Evolutionary conservation across 2,797 vertebrate genomes (phyloP).

Genomic region (Pelobates cultripes): DNA sequence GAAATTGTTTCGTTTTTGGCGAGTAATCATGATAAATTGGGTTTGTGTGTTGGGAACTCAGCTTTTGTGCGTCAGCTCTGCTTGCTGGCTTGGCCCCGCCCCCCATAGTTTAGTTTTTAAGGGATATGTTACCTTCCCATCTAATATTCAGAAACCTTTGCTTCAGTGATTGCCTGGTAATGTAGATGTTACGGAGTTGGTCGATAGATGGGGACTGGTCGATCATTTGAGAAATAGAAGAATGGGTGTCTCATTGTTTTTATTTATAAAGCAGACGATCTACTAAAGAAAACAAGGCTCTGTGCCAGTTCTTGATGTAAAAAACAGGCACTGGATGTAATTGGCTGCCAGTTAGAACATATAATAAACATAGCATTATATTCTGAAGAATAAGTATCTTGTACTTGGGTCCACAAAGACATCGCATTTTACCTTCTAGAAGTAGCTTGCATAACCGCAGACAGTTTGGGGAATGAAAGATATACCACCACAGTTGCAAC

Average conservation of each 20-base stretch:
- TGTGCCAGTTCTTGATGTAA: constrained; percentile 20
- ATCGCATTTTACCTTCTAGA: background rate
- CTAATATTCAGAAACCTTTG: constrained; percentile 7
- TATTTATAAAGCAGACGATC: background rate
- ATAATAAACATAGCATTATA: background rate
- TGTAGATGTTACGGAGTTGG: background rate
- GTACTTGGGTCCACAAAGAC: background rate
- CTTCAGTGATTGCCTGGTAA: constrained; percentile 17
- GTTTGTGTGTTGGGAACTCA: no score
- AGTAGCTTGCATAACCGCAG: background rate
- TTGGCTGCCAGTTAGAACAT: constrained; percentile 1
- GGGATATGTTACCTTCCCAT: no score
- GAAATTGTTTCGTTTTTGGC: no score
- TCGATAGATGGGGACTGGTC: background rate
- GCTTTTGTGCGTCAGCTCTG: no score
- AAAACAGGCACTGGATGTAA: constrained; percentile 6
- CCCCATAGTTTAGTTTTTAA: no score
- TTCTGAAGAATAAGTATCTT: background rate
- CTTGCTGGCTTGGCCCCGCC: no score
- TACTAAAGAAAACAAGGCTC: background rate
- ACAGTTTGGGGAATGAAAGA: background rate
- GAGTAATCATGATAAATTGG: no score
- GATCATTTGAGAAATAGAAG: constrained; percentile 1
- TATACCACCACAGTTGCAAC: background rate
- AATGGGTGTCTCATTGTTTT: constrained; percentile 8